A percentile compares a stretch with the other conserved stretches of the same genome.
Conservation (phyloP, 1,140 invertebrate genomes). For the Habropoda laboriosa region DNA sequence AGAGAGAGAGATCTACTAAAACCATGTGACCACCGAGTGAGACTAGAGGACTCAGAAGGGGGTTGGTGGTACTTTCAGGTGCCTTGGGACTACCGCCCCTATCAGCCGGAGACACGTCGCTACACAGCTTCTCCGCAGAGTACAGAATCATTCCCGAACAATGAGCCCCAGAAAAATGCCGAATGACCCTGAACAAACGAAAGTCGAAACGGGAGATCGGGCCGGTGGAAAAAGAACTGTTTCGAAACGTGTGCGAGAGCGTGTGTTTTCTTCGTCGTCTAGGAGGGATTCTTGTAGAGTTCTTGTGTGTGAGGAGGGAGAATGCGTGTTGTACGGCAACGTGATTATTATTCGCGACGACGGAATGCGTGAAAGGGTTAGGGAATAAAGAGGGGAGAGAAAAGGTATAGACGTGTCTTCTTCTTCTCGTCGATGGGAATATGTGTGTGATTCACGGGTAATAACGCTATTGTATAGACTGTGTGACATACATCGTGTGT, state of each 20-base stretch:
- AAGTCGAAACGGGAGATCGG: conserved; percentile 9
- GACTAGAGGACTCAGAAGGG: conserved; percentile 71
- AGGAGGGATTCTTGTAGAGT: neutral
- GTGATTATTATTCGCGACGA: neutral
- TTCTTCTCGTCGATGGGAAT: neutral
- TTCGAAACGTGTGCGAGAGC: conserved; percentile 7
- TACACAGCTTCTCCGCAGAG: conserved; percentile 76
- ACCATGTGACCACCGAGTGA: conserved; percentile 5
- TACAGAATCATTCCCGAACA: conserved; percentile 79
- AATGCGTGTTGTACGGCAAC: neutral
- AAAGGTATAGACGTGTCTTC: neutral
- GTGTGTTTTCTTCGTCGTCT: conserved; percentile 1
- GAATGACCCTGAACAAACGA: conserved; percentile 46
- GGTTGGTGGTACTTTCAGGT: conserved; percentile 77
- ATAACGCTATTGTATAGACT: neutral
- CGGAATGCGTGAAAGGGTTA: neutral
- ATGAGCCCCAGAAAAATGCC: conserved; percentile 67
- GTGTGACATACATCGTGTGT: neutral
- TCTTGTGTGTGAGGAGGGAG: neutral
- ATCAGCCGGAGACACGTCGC: conserved; percentile 72
- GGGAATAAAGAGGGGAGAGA: too few relatives aligned
- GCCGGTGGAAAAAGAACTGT: conserved; percentile 16
- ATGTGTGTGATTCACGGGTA: neutral
- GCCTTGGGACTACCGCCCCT: conserved; percentile 76
- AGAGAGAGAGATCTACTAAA: neutral